Evolutionary conservation across 2,797 vertebrate species (phyloP).

Genomic region (Threskiornis aethiopicus): DNA sequence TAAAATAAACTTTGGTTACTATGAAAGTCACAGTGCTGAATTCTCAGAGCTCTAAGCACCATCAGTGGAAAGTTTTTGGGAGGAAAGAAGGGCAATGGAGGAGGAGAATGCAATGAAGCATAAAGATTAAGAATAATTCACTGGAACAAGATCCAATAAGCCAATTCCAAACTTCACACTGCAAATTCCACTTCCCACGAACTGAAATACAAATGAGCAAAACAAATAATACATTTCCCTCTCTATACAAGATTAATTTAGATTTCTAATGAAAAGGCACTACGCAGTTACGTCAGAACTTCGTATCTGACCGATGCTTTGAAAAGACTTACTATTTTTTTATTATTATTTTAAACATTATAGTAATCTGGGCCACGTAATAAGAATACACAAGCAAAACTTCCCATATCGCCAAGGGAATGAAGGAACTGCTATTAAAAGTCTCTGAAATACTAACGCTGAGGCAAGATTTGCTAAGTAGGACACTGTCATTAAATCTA

Average conservation of each 20-base stretch:
- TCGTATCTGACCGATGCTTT: not conserved
- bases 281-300: not conserved
- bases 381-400: not conserved
- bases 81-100: not conserved
- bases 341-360: not conserved
- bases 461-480: constrained; percentile 40
- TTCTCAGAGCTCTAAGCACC: not conserved
- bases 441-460: constrained; percentile 18
- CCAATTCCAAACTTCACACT: not conserved
- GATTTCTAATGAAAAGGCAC: not conserved
- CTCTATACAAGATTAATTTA: not conserved
- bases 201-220: not conserved
- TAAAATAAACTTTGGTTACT: constrained; percentile 52
- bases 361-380: constrained; percentile 8
- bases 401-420: not conserved
- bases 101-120: not conserved
- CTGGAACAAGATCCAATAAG: not conserved
- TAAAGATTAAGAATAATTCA: not conserved
- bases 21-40: constrained; percentile 1
- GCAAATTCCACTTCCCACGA: not conserved
- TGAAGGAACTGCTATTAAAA: constrained; percentile 39
- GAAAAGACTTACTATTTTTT: not conserved
- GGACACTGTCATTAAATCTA: constrained; percentile 18
- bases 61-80: constrained; percentile 19
- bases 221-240: not conserved